A percentile compares a stretch with the other conserved stretches of the same genome.
These are phyloP conservation scores for Circaetus cinerascens DNA, from an alignment of 2,113 vertebrate genomes.

Conservation along the genomic window DNA sequence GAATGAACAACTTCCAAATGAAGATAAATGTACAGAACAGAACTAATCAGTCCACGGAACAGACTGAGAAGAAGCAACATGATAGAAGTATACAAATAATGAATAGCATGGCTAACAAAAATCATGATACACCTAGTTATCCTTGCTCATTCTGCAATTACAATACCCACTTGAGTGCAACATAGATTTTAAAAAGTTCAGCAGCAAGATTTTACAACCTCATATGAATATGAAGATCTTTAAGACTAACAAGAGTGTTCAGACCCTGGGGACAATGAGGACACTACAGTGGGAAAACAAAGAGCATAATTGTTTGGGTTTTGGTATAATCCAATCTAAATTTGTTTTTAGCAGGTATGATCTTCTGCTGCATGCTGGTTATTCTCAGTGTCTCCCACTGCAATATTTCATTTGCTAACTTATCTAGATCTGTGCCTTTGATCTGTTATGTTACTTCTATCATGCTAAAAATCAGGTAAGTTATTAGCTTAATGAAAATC, in stretches of 20 bases:
- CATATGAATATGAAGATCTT: neutral
- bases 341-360: neutral
- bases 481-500: neutral
- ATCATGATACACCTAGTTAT: neutral
- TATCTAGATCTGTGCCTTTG: neutral
- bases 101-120: neutral
- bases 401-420: neutral
- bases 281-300: neutral
- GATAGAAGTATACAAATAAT: neutral
- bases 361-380: neutral
- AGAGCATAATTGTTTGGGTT: neutral
- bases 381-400: neutral
- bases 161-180: neutral
- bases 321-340: neutral
- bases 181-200: fast-evolving
- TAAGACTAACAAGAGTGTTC: neutral
- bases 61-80: neutral
- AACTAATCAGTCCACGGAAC: neutral
- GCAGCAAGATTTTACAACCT: neutral
- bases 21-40: neutral
- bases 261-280: neutral
- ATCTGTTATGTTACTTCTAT: neutral
- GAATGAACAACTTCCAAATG: neutral
- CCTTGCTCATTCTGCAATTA: neutral
- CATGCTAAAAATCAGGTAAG: neutral